Evolutionary conservation across 2,113 vertebrate species (phyloP).

Genomic region (Sterna hirundo): DNA sequence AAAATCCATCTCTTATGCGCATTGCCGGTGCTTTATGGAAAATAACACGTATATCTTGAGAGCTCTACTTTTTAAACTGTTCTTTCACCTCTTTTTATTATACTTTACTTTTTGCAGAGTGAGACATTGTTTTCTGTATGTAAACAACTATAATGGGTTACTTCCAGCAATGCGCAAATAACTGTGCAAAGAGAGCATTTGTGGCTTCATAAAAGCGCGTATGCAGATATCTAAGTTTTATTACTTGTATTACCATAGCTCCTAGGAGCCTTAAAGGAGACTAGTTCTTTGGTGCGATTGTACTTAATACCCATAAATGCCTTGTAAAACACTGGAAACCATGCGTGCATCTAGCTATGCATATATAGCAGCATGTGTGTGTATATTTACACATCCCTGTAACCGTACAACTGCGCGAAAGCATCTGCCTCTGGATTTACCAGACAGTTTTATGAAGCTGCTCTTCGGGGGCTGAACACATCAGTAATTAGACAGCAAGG

Average conservation of each 20-base stretch:
- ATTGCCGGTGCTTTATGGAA: not conserved
- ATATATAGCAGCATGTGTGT: accelerated
- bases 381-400: not conserved
- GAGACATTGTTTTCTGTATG: not conserved
- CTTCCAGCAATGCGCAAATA: not conserved
- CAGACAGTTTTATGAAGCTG: not conserved
- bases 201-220: not conserved
- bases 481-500: constrained; percentile 44
- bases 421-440: not conserved
- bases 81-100: not conserved
- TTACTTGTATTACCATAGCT: not conserved
- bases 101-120: not conserved
- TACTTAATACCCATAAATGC: constrained; percentile 1
- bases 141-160: not conserved
- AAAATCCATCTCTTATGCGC: not conserved
- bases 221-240: not conserved
- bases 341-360: accelerated
- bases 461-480: not conserved
- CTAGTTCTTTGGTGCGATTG: not conserved
- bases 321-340: not conserved
- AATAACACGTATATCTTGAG: not conserved
- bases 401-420: not conserved
- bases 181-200: not conserved
- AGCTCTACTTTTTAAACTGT: not conserved
- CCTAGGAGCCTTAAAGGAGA: not conserved